Evolutionary conservation across 2,113 vertebrate species (phyloP).

Genomic region (Lampris incognitus): DNA sequence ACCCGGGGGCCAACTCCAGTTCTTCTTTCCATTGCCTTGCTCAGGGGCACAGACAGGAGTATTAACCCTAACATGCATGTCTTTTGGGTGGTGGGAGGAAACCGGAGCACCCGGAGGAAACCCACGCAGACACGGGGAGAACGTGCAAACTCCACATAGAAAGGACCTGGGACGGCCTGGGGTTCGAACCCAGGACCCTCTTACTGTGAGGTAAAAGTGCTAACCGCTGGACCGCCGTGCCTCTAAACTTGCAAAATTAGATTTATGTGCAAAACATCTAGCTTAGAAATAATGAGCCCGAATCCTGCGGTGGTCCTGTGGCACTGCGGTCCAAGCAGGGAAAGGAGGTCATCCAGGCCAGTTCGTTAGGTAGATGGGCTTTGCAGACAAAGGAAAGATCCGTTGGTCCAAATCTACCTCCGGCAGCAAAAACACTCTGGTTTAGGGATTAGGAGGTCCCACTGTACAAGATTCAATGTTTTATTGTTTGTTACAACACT

Average conservation of each 20-base stretch:
- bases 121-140: no score
- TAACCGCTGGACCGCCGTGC: neutral
- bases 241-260: neutral
- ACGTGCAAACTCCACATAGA: no score
- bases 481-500: no score
- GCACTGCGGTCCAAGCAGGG: neutral
- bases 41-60: no score
- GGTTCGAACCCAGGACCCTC: no score
- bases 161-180: no score
- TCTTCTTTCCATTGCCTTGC: no score
- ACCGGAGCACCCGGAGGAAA: no score
- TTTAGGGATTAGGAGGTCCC: constrained; percentile 17
- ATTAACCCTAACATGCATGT: no score
- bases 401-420: neutral
- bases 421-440: constrained; percentile 21
- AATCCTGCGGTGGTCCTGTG: neutral
- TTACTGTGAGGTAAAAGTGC: no score
- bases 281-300: neutral
- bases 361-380: constrained; percentile 15
- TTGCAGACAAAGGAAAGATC: constrained; percentile 12
- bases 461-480: neutral
- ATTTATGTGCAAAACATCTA: constrained; percentile 13
- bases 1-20: no score
- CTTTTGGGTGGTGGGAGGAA: no score
- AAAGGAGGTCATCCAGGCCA: neutral